A percentile compares a stretch with the other conserved stretches of the same genome.
phyloP scores from a whole-genome alignment of 2,113 vertebrate genomes.

The Astur gentilis region DNA sequence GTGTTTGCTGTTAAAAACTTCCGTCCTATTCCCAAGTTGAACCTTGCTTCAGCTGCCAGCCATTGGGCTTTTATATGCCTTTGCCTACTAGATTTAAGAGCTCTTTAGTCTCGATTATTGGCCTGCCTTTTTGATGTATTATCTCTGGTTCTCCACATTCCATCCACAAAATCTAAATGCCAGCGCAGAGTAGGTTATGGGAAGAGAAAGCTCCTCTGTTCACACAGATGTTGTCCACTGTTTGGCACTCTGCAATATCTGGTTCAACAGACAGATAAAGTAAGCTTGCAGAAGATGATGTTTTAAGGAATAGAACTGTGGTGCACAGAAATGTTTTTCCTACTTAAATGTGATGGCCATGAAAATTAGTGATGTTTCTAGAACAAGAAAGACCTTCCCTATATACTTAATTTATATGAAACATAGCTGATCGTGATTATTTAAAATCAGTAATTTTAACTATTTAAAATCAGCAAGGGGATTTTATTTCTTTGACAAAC shows the following conservation, averaged over 20 bases:
- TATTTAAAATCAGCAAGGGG: background rate
- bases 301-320: background rate
- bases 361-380: background rate
- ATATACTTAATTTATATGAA: background rate
- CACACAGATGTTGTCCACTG: background rate
- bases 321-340: background rate
- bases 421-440: background rate
- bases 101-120: background rate
- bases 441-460: background rate
- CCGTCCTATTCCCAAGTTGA: background rate
- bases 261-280: background rate
- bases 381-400: background rate
- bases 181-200: background rate
- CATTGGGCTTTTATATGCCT: background rate
- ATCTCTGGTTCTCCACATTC: background rate
- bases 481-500: background rate
- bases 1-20: background rate
- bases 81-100: background rate
- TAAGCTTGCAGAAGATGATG: background rate
- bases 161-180: background rate
- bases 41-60: background rate
- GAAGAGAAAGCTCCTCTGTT: background rate
- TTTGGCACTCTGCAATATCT: background rate
- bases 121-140: background rate
- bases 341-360: background rate